Percentiles rank a stretch among this genome's conserved stretches.
phyloP scores from a whole-genome alignment of 2,113 vertebrate genomes.

The Rynchops niger region DNA sequence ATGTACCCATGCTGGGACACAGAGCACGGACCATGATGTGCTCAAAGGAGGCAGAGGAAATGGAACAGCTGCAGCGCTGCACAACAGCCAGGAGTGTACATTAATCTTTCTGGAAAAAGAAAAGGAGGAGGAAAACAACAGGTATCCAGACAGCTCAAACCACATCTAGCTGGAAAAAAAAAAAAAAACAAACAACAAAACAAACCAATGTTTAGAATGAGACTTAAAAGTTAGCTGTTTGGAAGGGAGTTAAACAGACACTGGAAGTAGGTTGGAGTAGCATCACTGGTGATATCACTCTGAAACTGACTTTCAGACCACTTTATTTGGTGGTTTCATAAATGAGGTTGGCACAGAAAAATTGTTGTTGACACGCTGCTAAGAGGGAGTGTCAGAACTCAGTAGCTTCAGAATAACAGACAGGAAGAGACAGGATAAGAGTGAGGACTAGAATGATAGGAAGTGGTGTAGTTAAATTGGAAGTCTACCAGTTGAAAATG shows the following conservation, averaged over 20 bases:
- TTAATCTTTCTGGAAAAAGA: background rate
- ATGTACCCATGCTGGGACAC: background rate
- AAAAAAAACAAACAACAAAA: too few species aligned
- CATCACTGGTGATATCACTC: background rate
- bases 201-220: background rate
- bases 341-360: background rate
- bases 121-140: background rate
- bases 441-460: background rate
- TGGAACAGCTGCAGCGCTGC: background rate
- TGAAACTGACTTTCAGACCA: background rate
- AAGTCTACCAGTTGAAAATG: background rate
- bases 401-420: background rate
- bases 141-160: background rate
- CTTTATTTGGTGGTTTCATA: background rate
- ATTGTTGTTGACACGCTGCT: background rate
- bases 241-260: background rate
- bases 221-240: background rate
- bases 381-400: background rate
- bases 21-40: background rate
- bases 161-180: background rate
- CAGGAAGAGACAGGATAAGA: background rate
- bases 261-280: background rate
- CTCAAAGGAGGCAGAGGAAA: background rate
- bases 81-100: background rate
- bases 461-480: background rate